Base-by-base conservation (phyloP, 2,888 invertebrate genomes). In the Eilema sororculum region DNA sequence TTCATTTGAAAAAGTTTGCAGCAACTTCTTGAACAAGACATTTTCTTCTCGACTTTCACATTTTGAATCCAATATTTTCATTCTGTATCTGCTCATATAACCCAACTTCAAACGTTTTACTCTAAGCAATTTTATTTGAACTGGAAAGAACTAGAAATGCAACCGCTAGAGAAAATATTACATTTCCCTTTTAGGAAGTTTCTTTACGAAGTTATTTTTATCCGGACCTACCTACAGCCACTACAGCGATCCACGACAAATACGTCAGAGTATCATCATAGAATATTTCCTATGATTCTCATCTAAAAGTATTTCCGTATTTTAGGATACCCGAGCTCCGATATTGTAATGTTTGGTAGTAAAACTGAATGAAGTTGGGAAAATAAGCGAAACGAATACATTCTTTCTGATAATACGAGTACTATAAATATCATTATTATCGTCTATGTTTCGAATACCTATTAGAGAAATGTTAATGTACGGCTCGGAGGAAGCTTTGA, bases 351-450 rank as follows among this genome's bases (percentile, higher is more conserved):
- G 61, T 64, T 67, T 70, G 62, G 56, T 61, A 70, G 73, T 72
- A 77, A 77, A 78, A 71, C 73, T 71, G 70, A 66, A 78, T 75
- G 73, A 78, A 76, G 75, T 72, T 72, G 75, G 71, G 67, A 66
- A 77, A 76, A 78, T 78, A 76, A 73, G 64, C 67, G 71, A 73
- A 73, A 77, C 69, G 60, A 68, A 67, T 25, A 57, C 12, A 13
- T 57, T 12, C 10, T 0, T 25, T 8, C 10, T 25, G 12, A 8
- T 25, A 16, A 24, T 64, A 46, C n/a, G 25, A 25, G n/a, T n/a
- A 28, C 5, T 63, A n/a, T 28, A 64, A 10, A 5, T n/a, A 28
- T 28, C 37, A 3, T 24, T 62, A 37, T 37, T 37, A 37, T 69
- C 72, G 69, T 65, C 52, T 68, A 52, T 69, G 67, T 64, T 65